These are phyloP conservation scores for Dendrolimus houi DNA, from an alignment of 2,888 invertebrate species.

Conservation along the genomic window DNA sequence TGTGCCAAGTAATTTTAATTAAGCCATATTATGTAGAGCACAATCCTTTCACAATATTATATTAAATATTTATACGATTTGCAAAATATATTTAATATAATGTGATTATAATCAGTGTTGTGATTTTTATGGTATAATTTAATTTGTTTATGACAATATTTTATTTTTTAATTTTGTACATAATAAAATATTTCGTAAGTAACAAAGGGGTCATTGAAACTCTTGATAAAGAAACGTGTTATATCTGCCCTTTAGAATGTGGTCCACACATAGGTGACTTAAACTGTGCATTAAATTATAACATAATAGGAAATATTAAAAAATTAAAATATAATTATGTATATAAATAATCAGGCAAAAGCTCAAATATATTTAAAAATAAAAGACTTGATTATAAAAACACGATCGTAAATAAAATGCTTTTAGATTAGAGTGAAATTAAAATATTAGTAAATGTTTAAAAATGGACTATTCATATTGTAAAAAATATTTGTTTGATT, in stretches of 20 bases:
- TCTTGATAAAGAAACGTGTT: constrained; percentile 6
- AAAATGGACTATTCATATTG: constrained; percentile 12
- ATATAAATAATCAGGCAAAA: constrained; percentile 63
- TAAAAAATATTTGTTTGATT: constrained; percentile 16
- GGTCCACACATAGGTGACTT: constrained; percentile 75
- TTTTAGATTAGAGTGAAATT: constrained; percentile 55
- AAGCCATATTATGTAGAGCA: not conserved
- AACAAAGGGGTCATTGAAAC: constrained; percentile 25
- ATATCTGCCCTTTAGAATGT: constrained; percentile 58
- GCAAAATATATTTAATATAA: constrained; percentile 13
- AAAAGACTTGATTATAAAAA: constrained; percentile 64
- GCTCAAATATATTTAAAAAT: constrained; percentile 69
- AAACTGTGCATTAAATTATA: constrained; percentile 69
- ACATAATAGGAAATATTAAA: constrained; percentile 49
- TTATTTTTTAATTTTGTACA: constrained; percentile 8
- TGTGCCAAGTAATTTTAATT: constrained; percentile 31
- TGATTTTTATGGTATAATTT: constrained; percentile 32
- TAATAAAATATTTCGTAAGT: constrained; percentile 19
- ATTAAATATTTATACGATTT: not conserved
- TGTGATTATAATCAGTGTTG: constrained; percentile 46
- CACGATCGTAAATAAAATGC: constrained; percentile 50
- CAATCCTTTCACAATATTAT: constrained; percentile 2
- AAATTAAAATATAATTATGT: constrained; percentile 42
- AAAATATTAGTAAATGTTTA: constrained; percentile 53
- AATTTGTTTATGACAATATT: constrained; percentile 15